These are phyloP conservation scores for Tromatobia lineatoria DNA, from an alignment of 2,888 invertebrate species.

Conservation along the genomic window DNA sequence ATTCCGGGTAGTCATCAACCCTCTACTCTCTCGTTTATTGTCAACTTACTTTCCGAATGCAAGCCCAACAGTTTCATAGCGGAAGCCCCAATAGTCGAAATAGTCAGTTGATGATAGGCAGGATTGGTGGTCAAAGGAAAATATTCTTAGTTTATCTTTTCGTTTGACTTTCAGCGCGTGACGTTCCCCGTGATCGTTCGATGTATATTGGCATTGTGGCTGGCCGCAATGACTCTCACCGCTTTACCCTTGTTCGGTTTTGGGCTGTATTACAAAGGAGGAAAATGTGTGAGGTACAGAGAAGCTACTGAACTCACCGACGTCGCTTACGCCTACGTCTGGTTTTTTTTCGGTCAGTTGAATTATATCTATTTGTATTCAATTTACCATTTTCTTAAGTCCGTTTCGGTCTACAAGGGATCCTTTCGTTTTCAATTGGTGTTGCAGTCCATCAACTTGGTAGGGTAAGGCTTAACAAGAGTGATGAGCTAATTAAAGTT, in stretches of 20 bases:
- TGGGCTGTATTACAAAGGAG: constrained; percentile 81
- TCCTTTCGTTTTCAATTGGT: too few species aligned
- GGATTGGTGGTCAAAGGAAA: not conserved
- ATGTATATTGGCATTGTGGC: constrained; percentile 90
- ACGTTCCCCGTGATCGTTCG: constrained; percentile 92
- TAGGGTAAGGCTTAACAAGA: too few species aligned
- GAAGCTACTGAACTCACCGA: constrained; percentile 89
- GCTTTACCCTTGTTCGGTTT: constrained; percentile 91
- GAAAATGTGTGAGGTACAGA: constrained; percentile 90
- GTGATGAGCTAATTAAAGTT: not conserved
- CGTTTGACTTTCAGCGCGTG: constrained; percentile 89
- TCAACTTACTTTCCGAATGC: not conserved
- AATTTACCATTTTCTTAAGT: too few species aligned
- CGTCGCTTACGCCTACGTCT: constrained; percentile 91
- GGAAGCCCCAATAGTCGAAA: not conserved
- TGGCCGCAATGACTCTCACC: constrained; percentile 90
- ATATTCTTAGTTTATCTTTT: not conserved
- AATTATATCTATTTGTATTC: not conserved
- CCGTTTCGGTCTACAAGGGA: too few species aligned
- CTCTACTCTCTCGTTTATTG: not conserved
- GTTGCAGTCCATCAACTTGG: too few species aligned
- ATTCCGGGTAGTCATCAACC: not conserved
- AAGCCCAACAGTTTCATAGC: not conserved
- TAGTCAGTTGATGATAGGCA: not conserved
- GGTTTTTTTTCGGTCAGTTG: constrained; percentile 91